A percentile compares a stretch with the other conserved stretches of the same genome.
Evolutionary conservation across 2,797 vertebrate genomes (phyloP).

Genomic region (Sciurus vulgaris): DNA sequence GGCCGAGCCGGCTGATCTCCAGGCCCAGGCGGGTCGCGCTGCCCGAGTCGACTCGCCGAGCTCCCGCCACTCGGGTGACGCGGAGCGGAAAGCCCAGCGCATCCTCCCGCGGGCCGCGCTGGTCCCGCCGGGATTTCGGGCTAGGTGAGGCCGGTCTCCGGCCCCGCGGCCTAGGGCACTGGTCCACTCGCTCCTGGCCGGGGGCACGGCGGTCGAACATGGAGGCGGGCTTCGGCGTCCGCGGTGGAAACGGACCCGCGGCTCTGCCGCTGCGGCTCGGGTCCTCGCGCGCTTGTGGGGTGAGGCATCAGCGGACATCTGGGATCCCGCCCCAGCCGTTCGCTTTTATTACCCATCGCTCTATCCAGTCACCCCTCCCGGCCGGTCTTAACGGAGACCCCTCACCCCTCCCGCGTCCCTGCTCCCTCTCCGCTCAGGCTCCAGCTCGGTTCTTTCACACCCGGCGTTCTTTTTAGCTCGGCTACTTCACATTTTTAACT

Average conservation of each 20-base stretch:
- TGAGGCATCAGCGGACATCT: slow-evolving; percentile 46
- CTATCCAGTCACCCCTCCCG: not conserved
- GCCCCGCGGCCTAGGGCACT: slow-evolving; percentile 72
- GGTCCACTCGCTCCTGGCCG: slow-evolving; percentile 9
- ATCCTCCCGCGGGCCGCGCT: not conserved
- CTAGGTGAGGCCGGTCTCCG: slow-evolving; percentile 20
- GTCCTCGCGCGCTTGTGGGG: not conserved
- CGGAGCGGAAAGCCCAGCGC: slow-evolving; percentile 29
- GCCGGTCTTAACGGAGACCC: not conserved
- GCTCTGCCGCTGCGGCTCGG: not conserved
- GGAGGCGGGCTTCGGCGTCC: slow-evolving; percentile 66
- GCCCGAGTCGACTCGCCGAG: not conserved
- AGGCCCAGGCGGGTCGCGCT: slow-evolving; percentile 41
- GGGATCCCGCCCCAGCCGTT: not conserved
- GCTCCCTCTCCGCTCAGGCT: not conserved
- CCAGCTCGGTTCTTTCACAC: not conserved
- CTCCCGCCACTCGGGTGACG: not conserved
- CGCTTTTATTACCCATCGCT: not conserved
- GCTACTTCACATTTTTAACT: not conserved
- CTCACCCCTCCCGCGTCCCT: not conserved
- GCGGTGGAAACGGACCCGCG: slow-evolving; percentile 56
- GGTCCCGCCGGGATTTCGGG: not conserved
- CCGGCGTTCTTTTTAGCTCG: not conserved
- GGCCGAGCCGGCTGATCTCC: not conserved
- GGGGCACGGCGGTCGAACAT: slow-evolving; percentile 32